These are phyloP conservation scores for Triops cancriformis DNA, from an alignment of 1,140 invertebrate species.

Conservation along the genomic window DNA sequence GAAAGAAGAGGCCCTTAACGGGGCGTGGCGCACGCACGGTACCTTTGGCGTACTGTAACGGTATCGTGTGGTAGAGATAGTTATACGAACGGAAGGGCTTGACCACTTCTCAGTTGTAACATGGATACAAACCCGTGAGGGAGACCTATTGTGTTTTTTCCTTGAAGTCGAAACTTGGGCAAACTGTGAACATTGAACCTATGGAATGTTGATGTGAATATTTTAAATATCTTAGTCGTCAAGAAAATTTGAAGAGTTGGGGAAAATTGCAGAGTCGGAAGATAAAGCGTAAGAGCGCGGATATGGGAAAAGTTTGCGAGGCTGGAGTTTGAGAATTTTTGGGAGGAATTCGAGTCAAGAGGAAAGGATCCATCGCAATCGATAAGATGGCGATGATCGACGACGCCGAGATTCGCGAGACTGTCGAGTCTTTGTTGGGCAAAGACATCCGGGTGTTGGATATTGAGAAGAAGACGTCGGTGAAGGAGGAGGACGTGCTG, in stretches of 20 bases:
- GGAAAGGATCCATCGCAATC: constrained; percentile 27
- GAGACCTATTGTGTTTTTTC: not conserved
- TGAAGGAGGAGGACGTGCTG: constrained; percentile 62
- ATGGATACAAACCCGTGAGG: not conserved
- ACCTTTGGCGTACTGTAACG: too few species aligned
- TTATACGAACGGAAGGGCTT: too few species aligned
- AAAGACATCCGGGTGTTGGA: constrained; percentile 64
- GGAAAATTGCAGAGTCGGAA: not conserved
- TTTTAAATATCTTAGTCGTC: not conserved
- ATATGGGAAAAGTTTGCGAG: too few species aligned
- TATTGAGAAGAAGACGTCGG: constrained; percentile 61
- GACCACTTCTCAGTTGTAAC: not conserved
- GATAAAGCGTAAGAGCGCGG: not conserved
- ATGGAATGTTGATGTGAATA: not conserved
- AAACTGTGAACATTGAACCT: not conserved
- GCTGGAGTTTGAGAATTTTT: not conserved
- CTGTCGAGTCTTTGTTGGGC: constrained; percentile 64
- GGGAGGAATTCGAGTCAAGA: not conserved
- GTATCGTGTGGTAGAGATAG: too few species aligned
- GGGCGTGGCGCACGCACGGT: not conserved
- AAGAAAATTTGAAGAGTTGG: not conserved
- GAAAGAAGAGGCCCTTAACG: not conserved
- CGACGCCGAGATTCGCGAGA: constrained; percentile 63
- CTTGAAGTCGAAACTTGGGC: not conserved
- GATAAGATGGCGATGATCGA: constrained; percentile 47